phyloP scores from a whole-genome alignment of 2,797 vertebrate genomes.

The Micromesistius poutassou region DNA sequence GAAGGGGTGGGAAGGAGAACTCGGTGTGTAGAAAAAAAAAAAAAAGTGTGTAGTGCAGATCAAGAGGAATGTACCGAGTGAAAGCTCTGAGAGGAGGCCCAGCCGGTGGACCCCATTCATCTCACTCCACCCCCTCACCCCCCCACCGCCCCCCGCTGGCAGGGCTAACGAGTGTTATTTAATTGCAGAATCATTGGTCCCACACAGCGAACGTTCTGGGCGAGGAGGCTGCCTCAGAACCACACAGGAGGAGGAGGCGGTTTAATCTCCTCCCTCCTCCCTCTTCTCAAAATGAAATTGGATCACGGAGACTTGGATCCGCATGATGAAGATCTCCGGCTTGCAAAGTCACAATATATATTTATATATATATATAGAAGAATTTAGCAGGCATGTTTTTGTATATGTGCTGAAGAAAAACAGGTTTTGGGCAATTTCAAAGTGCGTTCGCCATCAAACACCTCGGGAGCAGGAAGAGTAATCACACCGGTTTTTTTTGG shows the following conservation, averaged over 20 bases:
- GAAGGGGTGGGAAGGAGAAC: neutral
- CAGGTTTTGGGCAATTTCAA: too few species aligned
- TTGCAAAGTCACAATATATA: neutral
- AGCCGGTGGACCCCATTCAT: neutral
- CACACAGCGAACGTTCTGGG: neutral
- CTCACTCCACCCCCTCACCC: slow-evolving; percentile 40
- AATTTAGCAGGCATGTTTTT: neutral
- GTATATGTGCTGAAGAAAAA: neutral
- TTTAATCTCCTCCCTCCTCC: neutral
- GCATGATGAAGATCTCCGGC: too few species aligned
- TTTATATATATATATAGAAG: neutral
- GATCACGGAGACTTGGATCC: too few species aligned
- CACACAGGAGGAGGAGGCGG: too few species aligned
- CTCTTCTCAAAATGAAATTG: too few species aligned
- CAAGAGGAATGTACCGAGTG: neutral
- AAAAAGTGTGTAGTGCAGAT: neutral
- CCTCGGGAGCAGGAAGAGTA: too few species aligned
- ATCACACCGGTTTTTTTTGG: too few species aligned
- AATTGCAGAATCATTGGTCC: slow-evolving; percentile 29
- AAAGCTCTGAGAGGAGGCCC: neutral
- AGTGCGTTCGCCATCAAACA: too few species aligned
- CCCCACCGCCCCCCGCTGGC: slow-evolving; percentile 42
- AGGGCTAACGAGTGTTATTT: slow-evolving; percentile 55
- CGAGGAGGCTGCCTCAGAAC: neutral
- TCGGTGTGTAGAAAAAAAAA: too few species aligned